phyloP scores from a whole-genome alignment of 2,797 vertebrate genomes.

The Oreochromis grahami region DNA sequence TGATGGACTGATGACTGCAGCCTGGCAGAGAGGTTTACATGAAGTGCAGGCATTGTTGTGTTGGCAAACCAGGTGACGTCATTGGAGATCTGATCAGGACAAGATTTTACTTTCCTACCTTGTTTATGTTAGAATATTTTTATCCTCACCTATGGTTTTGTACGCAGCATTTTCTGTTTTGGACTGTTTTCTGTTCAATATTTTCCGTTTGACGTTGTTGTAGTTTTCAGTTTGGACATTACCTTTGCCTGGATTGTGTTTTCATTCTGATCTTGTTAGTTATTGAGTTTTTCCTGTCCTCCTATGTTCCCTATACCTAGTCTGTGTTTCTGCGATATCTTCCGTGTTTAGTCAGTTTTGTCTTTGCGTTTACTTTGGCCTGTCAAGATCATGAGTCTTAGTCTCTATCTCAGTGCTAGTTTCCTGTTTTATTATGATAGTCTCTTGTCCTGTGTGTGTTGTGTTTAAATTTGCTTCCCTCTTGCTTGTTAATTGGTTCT shows the following conservation, averaged over 20 bases:
- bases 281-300: not conserved
- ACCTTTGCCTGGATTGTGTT: not conserved
- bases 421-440: not conserved
- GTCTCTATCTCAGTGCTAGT: rapidly evolving
- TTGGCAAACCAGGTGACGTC: not conserved
- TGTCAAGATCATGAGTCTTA: not conserved
- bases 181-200: not conserved
- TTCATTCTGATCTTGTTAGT: not conserved
- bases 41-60: not conserved
- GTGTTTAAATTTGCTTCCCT: not conserved
- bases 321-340: not conserved
- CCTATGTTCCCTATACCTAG: not conserved
- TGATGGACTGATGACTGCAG: not conserved
- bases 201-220: rapidly evolving
- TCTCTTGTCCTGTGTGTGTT: not conserved
- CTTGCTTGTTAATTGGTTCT: not conserved
- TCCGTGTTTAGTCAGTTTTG: not conserved
- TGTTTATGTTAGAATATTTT: not conserved
- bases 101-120: not conserved
- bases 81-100: not conserved
- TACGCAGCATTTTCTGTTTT: not conserved
- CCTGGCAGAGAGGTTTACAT: not conserved
- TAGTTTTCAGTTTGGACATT: not conserved
- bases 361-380: not conserved
- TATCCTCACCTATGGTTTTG: not conserved